Evolutionary conservation across 2,888 invertebrate genomes (phyloP).

Genomic region (Scaptodrosophila latifasciaeformis): DNA sequence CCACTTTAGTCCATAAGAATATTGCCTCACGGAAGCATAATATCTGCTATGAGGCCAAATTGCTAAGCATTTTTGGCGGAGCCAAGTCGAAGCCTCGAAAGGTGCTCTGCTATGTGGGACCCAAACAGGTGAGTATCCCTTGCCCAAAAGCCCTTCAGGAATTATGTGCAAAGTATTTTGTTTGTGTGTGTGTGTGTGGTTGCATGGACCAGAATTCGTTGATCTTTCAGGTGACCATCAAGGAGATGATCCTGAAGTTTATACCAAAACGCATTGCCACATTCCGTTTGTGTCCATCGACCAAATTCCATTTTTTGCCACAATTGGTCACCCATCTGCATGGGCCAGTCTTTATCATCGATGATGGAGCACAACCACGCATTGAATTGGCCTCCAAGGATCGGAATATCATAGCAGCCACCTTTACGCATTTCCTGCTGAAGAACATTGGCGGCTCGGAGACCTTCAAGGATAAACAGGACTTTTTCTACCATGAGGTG

Average conservation of each 20-base stretch:
- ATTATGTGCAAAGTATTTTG: constrained; percentile 42
- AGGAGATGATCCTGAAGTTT: constrained; percentile 94
- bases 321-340: constrained; percentile 74
- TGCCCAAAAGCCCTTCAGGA: constrained; percentile 1
- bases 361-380: constrained; percentile 93
- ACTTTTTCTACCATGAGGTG: constrained; percentile 88
- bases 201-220: constrained; percentile 70
- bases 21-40: constrained; percentile 89
- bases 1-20: constrained; percentile 89
- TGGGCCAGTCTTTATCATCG: constrained; percentile 85
- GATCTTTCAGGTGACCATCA: constrained; percentile 83
- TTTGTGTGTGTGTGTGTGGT: too few relatives aligned
- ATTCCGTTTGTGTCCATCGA: constrained; percentile 94
- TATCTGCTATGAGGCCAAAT: constrained; percentile 89
- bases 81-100: constrained; percentile 84
- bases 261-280: constrained; percentile 94
- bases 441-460: constrained; percentile 97
- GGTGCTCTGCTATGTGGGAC: constrained; percentile 92
- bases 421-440: constrained; percentile 91
- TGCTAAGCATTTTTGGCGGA: constrained; percentile 78
- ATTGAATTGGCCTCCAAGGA: constrained; percentile 88
- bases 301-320: constrained; percentile 85
- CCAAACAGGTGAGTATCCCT: constrained; percentile 81
- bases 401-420: constrained; percentile 92
- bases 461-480: constrained; percentile 90